Evolutionary conservation across 2,888 invertebrate genomes (phyloP).

Genomic region (Drosophila lutescens): DNA sequence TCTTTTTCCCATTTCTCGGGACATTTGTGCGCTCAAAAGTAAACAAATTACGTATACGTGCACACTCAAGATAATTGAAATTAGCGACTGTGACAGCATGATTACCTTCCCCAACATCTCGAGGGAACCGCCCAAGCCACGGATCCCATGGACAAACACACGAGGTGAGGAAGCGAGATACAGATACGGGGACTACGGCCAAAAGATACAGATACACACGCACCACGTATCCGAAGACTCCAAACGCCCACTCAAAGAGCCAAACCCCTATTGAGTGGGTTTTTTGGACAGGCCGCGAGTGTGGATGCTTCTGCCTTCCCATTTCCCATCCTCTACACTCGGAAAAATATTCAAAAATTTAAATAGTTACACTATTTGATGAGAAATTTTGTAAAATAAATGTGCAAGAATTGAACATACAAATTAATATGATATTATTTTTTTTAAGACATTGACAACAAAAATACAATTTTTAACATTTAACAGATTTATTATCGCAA

Average conservation of each 20-base stretch:
- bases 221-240: conserved; percentile 30
- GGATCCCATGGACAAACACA: conserved; percentile 53
- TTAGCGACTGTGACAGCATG: conserved; percentile 76
- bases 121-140: conserved; percentile 50
- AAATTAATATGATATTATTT: too few relatives aligned
- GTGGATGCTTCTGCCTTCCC: conserved; percentile 36
- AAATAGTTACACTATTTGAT: too few relatives aligned
- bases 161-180: conserved; percentile 9
- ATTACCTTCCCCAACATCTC: conserved; percentile 68
- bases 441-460: too few relatives aligned
- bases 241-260: conserved; percentile 66
- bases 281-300: conserved; percentile 64
- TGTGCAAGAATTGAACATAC: too few relatives aligned
- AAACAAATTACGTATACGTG: conserved; percentile 75
- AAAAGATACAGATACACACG: conserved; percentile 47
- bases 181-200: conserved; percentile 13
- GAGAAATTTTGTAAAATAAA: too few relatives aligned
- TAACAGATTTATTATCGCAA: too few relatives aligned
- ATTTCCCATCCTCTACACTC: conserved; percentile 12
- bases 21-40: conserved; percentile 51
- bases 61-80: conserved; percentile 76
- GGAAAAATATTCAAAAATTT: background rate
- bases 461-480: too few relatives aligned
- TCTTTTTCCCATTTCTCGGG: conserved; percentile 4
- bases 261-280: conserved; percentile 72